Conservation (phyloP, 2,888 invertebrate genomes). For the Drosophila atripex region DNA sequence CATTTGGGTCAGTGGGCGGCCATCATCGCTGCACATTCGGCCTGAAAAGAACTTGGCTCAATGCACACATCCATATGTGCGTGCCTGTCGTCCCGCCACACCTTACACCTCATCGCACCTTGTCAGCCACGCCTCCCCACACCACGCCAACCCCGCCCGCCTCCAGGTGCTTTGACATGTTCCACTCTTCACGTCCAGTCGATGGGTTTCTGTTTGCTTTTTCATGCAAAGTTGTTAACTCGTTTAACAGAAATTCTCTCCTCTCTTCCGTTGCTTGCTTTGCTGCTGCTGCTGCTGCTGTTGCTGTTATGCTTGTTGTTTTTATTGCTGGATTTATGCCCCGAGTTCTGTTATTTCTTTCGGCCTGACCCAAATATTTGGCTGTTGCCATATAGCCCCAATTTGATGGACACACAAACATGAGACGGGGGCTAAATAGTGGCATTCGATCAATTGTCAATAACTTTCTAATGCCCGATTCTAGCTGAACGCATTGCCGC, state of each 20-base stretch:
- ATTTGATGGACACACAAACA: conserved; percentile 55
- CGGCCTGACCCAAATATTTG: conserved; percentile 69
- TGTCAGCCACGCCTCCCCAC: not conserved
- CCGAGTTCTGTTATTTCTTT: conserved; percentile 71
- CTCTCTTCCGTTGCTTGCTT: conserved; percentile 15
- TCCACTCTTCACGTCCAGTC: conserved; percentile 38
- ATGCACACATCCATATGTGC: conserved; percentile 48
- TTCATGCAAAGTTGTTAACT: conserved; percentile 79
- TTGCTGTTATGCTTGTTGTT: conserved; percentile 8
- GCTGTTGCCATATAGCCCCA: conserved; percentile 33
- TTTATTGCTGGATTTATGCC: conserved; percentile 51
- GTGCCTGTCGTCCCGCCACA: conserved; percentile 25
- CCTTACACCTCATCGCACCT: conserved; percentile 28
- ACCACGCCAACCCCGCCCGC: not conserved
- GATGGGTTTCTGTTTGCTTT: conserved; percentile 68
- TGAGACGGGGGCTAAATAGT: conserved; percentile 24
- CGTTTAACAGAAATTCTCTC: conserved; percentile 60
- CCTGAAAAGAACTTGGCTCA: conserved; percentile 47
- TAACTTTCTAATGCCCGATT: conserved; percentile 37
- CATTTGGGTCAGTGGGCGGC: conserved; percentile 75
- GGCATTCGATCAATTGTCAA: conserved; percentile 41
- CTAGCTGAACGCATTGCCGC: conserved; percentile 5
- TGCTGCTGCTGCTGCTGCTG: not conserved
- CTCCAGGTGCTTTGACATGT: conserved; percentile 32
- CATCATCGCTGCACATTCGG: conserved; percentile 31